Base-by-base conservation (phyloP, 2,113 vertebrate species). In the Felis chaus region DNA sequence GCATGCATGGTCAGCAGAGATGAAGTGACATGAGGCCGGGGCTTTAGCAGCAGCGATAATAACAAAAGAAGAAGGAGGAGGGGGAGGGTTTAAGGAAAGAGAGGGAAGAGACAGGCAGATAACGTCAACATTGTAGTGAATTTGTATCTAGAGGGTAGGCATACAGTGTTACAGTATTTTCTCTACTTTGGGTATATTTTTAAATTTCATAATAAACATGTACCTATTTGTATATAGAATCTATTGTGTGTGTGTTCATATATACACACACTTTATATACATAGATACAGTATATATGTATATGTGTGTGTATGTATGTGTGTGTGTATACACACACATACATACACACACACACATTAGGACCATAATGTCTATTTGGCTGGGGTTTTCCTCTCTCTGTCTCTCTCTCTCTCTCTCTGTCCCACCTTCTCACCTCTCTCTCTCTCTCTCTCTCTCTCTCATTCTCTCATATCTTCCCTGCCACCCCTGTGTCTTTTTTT, bases 1-100 rank as follows among this genome's bases (percentile, higher is more conserved):
- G 1, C 18, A 0, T 1, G 7, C 19, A 5, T 2, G 2, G 27
- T 31, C 0, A 0, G 16, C 57, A 87, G 68, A 25, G 48, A 9
- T 45, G 66, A 25, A 4, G 3, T 16, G 19, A 39, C 4, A 0
- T 0, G 45, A n/a, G 57, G 12, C 7, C 55, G 0, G 39, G 63
- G 27, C 14, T 29, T 41, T 23, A 29, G 39, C 27, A 19, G 69
- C 31, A 36, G 78, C 57, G 19, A 1, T 18, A 4, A 7, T 13
- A 11, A 21, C 1, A 25, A 6, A 9, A 14, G 7, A 39, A 48
- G 7, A n/a, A 1, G 27, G 18, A 33, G 4, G 15, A 36, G 18
- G 10, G 14, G 45, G 21, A 6, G 3, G 8, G 7, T 19, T 4
- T 11, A 5, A 89, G 27, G 61, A 21, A 21, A 39, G n/a, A n/a